Percentiles rank a stretch among this genome's conserved stretches.
Evolutionary conservation across 2,888 invertebrate species (phyloP).

Genomic region (Rhingia campestris): DNA sequence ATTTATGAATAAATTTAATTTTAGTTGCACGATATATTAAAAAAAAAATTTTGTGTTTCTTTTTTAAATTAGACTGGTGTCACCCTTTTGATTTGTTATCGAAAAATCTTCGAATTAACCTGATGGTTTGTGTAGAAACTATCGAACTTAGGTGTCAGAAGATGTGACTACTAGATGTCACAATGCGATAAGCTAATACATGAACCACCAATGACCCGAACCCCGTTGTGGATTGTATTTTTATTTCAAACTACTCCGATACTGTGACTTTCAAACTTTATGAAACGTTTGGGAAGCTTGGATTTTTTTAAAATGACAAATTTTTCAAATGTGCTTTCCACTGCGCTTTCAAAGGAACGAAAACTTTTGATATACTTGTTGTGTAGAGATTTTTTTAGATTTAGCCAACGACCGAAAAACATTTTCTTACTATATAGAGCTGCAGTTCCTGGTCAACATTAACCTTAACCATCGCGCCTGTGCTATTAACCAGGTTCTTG

Average conservation of each 20-base stretch:
- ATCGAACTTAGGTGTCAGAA: not conserved
- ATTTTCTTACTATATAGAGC: no score
- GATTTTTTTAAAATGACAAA: no score
- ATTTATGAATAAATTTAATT: conserved; percentile 42
- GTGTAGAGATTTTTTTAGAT: no score
- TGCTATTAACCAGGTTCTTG: no score
- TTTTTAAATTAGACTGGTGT: not conserved
- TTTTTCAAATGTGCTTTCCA: no score
- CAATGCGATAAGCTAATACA: not conserved
- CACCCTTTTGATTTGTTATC: not conserved
- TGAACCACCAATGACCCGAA: not conserved
- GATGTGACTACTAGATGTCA: not conserved
- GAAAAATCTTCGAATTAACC: not conserved
- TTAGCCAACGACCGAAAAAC: no score
- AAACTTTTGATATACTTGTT: no score
- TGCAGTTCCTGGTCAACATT: no score
- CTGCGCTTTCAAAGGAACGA: no score
- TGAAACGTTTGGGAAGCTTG: no score
- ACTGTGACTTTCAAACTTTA: not conserved
- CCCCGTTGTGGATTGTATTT: not conserved
- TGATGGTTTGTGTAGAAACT: not conserved
- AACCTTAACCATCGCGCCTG: no score
- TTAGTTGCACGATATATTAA: conserved; percentile 42
- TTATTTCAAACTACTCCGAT: not conserved
- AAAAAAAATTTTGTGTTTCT: not conserved